Evolutionary conservation across 2,888 invertebrate genomes (phyloP), one percentile per base, ranked within the genome.

Genomic region (Zygothrica quintamaculata): DNA sequence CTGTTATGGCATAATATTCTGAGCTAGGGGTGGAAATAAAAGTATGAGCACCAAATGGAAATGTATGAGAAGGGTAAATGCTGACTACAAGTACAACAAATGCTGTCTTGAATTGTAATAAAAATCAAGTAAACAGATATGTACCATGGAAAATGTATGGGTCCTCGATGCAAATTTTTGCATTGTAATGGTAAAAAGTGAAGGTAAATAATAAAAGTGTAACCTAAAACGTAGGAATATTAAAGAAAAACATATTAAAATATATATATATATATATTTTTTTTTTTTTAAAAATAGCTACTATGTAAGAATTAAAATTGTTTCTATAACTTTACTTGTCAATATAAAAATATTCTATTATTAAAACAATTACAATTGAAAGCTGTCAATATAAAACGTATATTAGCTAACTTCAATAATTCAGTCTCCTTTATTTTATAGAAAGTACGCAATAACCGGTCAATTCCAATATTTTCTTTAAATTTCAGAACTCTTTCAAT

Each of bases 41-140:
- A 58, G 37, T 36, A 25, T 12, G 33, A 18, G 25, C 3, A 15
- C 26, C n/a, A 13, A 22, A 29, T 36, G 25, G 11, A 26, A 5
- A n/a, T 34, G 43, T 55, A 33, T 29, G 51, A 34, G 43, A 7
- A 33, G 51, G 9, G 37, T 51, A 43, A 64, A 48, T 51, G 70
- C 68, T 65, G 69, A 22, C 3, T 22, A 22, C 18, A 5, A 71
- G 57, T 39, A 42, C 47, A 46, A 64, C 47, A 67, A 62, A 56
- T 48, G 70, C 56, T 48, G 42, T 48, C 44, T 15, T 40, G 18
- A 71, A 39, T 55, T 48, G 59, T 71, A 70, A 71, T 70, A 71
- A 65, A 70, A 71, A 71, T 65, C 59, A 65, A 65, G 72, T 59
- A 65, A 71, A 58, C 53, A 71, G 50, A 71, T 65, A 58, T 65